A percentile compares a stretch with the other conserved stretches of the same genome.
These are phyloP conservation scores for Istiophorus platypterus DNA, from an alignment of 2,113 vertebrate species.

Conservation along the genomic window DNA sequence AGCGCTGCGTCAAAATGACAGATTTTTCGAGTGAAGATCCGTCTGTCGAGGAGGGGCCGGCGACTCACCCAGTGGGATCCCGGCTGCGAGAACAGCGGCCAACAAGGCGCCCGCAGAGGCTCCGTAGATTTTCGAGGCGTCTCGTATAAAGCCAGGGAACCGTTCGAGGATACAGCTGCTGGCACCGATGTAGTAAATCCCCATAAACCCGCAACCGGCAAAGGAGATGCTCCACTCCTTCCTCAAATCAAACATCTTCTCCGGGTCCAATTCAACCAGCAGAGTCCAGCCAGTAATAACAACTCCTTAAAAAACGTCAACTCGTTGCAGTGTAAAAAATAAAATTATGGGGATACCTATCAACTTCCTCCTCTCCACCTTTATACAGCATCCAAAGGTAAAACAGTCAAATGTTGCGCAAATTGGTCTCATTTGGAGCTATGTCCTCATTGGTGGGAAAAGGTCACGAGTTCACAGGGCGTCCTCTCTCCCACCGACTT, in stretches of 20 bases:
- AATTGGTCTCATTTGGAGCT: fast-evolving
- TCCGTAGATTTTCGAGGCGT: constrained; percentile 84
- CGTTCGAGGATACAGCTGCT: constrained; percentile 85
- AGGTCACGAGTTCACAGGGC: too few species aligned
- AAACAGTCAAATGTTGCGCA: background rate
- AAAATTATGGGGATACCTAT: background rate
- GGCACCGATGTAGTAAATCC: constrained; percentile 88
- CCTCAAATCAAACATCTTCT: constrained; percentile 80
- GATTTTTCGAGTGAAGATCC: background rate
- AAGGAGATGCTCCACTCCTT: constrained; percentile 89
- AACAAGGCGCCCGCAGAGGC: constrained; percentile 87
- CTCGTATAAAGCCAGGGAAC: constrained; percentile 83
- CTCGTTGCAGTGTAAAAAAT: background rate
- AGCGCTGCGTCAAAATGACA: background rate
- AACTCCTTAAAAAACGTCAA: too few species aligned
- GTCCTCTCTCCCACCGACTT: too few species aligned
- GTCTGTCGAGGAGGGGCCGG: background rate
- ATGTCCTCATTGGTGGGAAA: too few species aligned
- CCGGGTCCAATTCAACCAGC: background rate
- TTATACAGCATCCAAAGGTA: constrained; percentile 42
- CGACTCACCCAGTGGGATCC: constrained; percentile 85
- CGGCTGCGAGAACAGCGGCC: constrained; percentile 74
- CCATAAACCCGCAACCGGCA: constrained; percentile 90
- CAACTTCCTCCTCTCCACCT: constrained; percentile 5
- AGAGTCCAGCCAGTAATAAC: background rate